These are phyloP conservation scores for Prorops nasuta DNA, from an alignment of 1,140 invertebrate species.

Conservation along the genomic window DNA sequence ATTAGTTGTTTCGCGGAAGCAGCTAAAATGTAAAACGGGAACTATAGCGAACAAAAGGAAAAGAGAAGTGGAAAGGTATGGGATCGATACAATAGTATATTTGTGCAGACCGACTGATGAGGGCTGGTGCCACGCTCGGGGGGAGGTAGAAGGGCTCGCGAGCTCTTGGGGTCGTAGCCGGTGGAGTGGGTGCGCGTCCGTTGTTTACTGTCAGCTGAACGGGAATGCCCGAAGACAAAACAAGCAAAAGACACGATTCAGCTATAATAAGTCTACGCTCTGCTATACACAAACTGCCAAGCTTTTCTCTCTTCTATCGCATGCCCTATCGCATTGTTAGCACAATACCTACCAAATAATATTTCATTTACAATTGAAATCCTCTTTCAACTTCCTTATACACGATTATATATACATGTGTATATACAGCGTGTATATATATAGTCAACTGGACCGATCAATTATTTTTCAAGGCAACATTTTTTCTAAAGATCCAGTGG, in stretches of 20 bases:
- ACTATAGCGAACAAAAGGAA: slow-evolving; percentile 42
- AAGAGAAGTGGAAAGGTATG: slow-evolving; percentile 22
- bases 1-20: slow-evolving; percentile 50
- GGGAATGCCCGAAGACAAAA: slow-evolving; percentile 14
- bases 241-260: slow-evolving; percentile 21
- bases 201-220: slow-evolving; percentile 31
- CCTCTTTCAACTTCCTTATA: too few species aligned
- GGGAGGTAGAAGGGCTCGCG: slow-evolving; percentile 19
- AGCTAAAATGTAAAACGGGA: slow-evolving; percentile 44
- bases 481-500: too few species aligned
- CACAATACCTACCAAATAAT: too few species aligned
- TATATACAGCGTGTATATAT: too few species aligned
- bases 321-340: too few species aligned
- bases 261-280: too few species aligned
- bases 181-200: slow-evolving; percentile 12
- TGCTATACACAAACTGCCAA: too few species aligned
- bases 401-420: too few species aligned
- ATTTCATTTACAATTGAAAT: too few species aligned
- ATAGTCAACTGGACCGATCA: too few species aligned
- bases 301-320: too few species aligned
- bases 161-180: slow-evolving; percentile 21
- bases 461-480: too few species aligned
- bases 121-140: slow-evolving; percentile 38
- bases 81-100: slow-evolving; percentile 51
- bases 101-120: slow-evolving; percentile 42